phyloP scores from a whole-genome alignment of 1,140 invertebrate species.

The Drosophila gunungcola region DNA sequence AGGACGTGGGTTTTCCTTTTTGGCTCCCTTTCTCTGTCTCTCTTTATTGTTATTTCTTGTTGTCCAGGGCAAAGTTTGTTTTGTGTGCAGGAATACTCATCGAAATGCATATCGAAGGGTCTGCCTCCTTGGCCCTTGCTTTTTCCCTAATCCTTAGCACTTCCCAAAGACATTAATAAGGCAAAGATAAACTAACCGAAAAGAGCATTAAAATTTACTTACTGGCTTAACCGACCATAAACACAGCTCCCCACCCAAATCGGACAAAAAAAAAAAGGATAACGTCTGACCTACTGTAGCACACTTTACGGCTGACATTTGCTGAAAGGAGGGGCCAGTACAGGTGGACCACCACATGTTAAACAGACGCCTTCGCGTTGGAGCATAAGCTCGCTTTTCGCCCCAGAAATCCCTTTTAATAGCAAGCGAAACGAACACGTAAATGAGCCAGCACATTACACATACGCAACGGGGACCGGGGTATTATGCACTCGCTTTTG shows the following conservation, averaged over 20 bases:
- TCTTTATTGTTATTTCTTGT: conserved; percentile 49
- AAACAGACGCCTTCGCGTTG: conserved; percentile 43
- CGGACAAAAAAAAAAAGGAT: conserved; percentile 27
- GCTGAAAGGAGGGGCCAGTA: conserved; percentile 3
- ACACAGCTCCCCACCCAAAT: conserved; percentile 26
- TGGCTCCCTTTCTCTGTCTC: conserved; percentile 22
- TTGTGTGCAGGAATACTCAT: conserved; percentile 19
- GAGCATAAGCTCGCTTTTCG: conserved; percentile 40
- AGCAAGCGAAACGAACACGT: conserved; percentile 61
- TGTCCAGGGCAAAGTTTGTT: conserved; percentile 30
- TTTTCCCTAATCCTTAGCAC: conserved; percentile 11
- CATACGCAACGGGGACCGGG: conserved; percentile 53
- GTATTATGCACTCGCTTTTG: conserved; percentile 33
- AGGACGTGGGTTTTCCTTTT: conserved; percentile 27
- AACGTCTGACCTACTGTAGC: conserved; percentile 53
- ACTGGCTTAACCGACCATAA: conserved; percentile 60
- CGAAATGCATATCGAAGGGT: conserved; percentile 48
- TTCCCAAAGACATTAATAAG: conserved; percentile 46
- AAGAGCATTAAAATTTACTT: conserved; percentile 66
- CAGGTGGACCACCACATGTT: conserved; percentile 52
- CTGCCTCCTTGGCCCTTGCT: not conserved
- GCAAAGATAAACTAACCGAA: conserved; percentile 47
- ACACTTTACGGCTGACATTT: conserved; percentile 59
- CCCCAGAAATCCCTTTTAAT: conserved; percentile 69
- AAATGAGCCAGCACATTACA: conserved; percentile 63